A percentile compares a stretch with the other conserved stretches of the same genome.
phyloP scores from a whole-genome alignment of 2,888 invertebrate species.

The Ormyrus thymus region DNA sequence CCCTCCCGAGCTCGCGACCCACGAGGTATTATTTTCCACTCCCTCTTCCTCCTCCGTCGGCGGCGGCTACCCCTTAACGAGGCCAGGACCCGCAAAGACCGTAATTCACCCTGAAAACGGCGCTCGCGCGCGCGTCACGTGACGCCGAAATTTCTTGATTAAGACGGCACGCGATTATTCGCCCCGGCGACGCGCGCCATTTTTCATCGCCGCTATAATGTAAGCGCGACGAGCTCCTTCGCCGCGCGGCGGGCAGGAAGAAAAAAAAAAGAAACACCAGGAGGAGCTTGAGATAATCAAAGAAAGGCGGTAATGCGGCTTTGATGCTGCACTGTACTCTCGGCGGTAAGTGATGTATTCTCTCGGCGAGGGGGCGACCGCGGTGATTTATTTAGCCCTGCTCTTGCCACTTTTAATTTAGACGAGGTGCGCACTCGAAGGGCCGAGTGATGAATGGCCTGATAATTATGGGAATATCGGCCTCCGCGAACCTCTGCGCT shows the following conservation, averaged over 20 bases:
- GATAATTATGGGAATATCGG: conserved; percentile 20
- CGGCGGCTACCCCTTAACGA: conserved; percentile 62
- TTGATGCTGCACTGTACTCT: conserved; percentile 10
- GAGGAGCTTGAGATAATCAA: conserved; percentile 4
- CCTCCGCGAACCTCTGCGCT: not conserved
- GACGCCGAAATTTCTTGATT: conserved; percentile 70
- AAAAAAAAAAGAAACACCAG: not conserved
- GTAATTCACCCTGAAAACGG: conserved; percentile 67
- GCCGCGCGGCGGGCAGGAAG: not conserved
- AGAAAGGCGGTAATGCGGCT: conserved; percentile 30
- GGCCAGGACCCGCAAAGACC: conserved; percentile 56
- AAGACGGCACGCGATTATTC: conserved; percentile 65
- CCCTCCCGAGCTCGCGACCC: not conserved
- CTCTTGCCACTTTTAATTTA: conserved; percentile 30
- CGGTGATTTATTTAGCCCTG: conserved; percentile 6
- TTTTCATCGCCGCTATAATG: conserved; percentile 49
- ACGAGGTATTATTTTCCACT: conserved; percentile 63
- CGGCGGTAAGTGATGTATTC: not conserved
- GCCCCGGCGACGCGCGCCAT: conserved; percentile 27
- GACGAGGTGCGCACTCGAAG: too few species aligned
- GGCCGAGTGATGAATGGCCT: conserved; percentile 18
- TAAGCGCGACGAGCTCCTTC: too few species aligned
- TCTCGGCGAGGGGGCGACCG: too few species aligned
- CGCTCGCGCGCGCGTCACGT: conserved; percentile 61
- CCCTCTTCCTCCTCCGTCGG: conserved; percentile 61